A percentile compares a stretch with the other conserved stretches of the same genome.
Conservation (phyloP, 2,888 invertebrate species). For the Orgyia antiqua region DNA sequence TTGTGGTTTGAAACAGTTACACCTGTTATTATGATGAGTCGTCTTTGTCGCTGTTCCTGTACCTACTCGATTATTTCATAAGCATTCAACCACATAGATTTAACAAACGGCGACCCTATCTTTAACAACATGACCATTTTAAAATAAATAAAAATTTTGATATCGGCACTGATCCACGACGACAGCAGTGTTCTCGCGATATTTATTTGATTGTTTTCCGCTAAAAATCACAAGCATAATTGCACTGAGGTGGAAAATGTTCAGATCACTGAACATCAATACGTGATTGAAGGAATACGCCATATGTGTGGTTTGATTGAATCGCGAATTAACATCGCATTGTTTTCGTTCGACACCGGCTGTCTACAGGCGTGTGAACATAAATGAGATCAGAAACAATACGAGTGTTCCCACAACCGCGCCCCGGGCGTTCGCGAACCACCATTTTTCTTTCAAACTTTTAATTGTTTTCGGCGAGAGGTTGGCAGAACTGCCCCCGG, state of each 20-base stretch:
- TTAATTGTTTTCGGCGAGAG: slow-evolving; percentile 69
- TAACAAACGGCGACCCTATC: too few relatives aligned
- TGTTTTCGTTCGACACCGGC: slow-evolving; percentile 30
- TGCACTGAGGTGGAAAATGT: slow-evolving; percentile 24
- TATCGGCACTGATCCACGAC: too few relatives aligned
- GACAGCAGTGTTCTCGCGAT: slow-evolving; percentile 2
- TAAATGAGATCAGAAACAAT: slow-evolving; percentile 53
- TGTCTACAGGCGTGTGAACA: slow-evolving; percentile 33
- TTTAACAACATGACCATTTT: too few relatives aligned
- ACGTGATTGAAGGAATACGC: slow-evolving; percentile 30
- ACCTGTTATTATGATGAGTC: too few relatives aligned
- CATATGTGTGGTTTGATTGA: slow-evolving; percentile 28
- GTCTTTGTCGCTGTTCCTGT: too few relatives aligned
- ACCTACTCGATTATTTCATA: too few relatives aligned
- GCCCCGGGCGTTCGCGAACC: slow-evolving; percentile 46
- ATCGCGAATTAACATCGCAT: slow-evolving; percentile 30
- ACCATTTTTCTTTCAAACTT: slow-evolving; percentile 44
- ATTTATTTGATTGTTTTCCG: slow-evolving; percentile 20
- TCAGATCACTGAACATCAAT: slow-evolving; percentile 25
- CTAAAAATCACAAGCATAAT: slow-evolving; percentile 19
- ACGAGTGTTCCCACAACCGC: slow-evolving; percentile 56
- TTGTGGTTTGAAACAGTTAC: too few relatives aligned
- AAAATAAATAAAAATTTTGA: too few relatives aligned
- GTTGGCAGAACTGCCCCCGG: slow-evolving; percentile 57
- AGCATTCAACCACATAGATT: too few relatives aligned